These are phyloP conservation scores for Trachymyrmex cornetzi DNA, from an alignment of 1,140 invertebrate genomes.

Conservation along the genomic window DNA sequence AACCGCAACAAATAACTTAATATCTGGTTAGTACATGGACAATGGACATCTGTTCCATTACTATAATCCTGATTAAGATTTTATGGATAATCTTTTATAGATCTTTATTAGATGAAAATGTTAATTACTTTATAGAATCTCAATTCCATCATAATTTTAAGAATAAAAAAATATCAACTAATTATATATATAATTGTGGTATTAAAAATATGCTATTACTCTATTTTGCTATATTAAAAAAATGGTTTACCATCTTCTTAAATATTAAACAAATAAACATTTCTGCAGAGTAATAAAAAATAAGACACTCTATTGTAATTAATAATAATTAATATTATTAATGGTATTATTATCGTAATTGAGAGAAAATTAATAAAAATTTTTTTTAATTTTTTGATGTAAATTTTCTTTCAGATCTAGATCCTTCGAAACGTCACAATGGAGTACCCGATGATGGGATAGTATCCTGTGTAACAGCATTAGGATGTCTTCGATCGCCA, in stretches of 20 bases:
- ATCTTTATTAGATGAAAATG: background rate
- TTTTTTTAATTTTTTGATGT: background rate
- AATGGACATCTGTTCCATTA: background rate
- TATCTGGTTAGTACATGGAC: conserved; percentile 82
- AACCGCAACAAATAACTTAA: conserved; percentile 82
- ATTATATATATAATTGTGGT: background rate
- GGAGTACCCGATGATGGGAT: conserved; percentile 81
- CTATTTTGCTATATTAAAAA: background rate
- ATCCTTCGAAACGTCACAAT: conserved; percentile 81
- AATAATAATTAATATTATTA: background rate
- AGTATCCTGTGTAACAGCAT: conserved; percentile 85
- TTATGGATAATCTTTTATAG: background rate
- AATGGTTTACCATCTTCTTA: background rate
- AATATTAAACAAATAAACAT: background rate
- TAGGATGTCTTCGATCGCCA: conserved; percentile 81
- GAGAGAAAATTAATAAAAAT: background rate
- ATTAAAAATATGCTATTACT: background rate
- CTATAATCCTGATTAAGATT: background rate
- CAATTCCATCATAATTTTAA: background rate
- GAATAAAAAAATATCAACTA: background rate
- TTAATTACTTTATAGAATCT: background rate
- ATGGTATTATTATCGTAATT: background rate
- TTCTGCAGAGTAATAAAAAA: background rate
- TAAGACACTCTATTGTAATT: background rate
- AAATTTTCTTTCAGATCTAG: conserved; percentile 78